phyloP scores from a whole-genome alignment of 2,888 invertebrate genomes.

The Cryptocephalus moraei region DNA sequence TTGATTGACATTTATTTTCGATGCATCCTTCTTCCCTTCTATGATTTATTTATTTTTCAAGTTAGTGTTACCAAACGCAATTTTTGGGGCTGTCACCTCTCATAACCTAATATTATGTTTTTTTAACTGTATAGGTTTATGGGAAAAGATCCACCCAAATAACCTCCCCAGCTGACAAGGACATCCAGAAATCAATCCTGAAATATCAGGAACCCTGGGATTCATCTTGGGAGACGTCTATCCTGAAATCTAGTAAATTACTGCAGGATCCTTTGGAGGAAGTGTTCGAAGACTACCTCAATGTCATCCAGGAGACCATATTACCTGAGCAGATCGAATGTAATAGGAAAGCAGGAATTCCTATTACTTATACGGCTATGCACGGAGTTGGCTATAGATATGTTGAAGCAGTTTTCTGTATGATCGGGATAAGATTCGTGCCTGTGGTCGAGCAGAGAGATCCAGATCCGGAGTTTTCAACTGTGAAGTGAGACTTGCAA shows the following conservation, averaged over 20 bases:
- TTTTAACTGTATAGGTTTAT: slow-evolving; percentile 41
- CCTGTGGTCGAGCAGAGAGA: slow-evolving; percentile 67
- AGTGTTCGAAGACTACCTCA: slow-evolving; percentile 58
- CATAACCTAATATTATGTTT: not conserved
- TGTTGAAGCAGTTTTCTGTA: slow-evolving; percentile 62
- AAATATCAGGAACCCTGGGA: slow-evolving; percentile 66
- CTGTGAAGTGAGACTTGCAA: slow-evolving; percentile 51
- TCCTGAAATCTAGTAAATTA: slow-evolving; percentile 42
- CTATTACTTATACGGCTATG: slow-evolving; percentile 89
- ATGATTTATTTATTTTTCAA: no score
- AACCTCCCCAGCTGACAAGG: slow-evolving; percentile 80
- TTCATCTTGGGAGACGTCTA: slow-evolving; percentile 66
- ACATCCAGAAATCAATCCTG: slow-evolving; percentile 69
- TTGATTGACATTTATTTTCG: no score
- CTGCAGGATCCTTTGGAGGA: slow-evolving; percentile 61
- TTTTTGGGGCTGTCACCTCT: no score
- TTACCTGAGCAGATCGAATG: slow-evolving; percentile 43
- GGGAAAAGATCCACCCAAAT: slow-evolving; percentile 95
- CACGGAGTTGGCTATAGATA: slow-evolving; percentile 91
- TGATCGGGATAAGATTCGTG: slow-evolving; percentile 61
- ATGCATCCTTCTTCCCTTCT: no score
- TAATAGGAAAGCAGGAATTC: slow-evolving; percentile 45
- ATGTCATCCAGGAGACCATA: slow-evolving; percentile 45
- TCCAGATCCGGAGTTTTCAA: slow-evolving; percentile 94
- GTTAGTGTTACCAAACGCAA: no score